phyloP scores from a whole-genome alignment of 2,888 invertebrate genomes.

The Cheilosia scutellata region DNA sequence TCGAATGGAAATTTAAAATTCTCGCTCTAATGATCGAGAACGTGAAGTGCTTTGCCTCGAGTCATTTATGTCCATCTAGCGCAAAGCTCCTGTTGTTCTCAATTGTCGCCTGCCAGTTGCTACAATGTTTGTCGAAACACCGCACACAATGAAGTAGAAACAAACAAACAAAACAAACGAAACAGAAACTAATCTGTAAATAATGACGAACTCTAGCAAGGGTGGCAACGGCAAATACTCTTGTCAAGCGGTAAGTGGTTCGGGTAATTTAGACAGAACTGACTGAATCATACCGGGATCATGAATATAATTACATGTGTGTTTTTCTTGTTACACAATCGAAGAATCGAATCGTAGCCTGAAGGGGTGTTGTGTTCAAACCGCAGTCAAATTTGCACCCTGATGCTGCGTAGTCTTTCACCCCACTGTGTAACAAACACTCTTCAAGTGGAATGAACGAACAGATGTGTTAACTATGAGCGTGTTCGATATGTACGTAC shows the following conservation, averaged over 20 bases:
- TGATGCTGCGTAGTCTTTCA: constrained; percentile 66
- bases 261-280: constrained; percentile 62
- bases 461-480: constrained; percentile 84
- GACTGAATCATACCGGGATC: constrained; percentile 61
- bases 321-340: constrained; percentile 76
- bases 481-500: constrained; percentile 78
- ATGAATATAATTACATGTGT: constrained; percentile 75
- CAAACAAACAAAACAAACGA: constrained; percentile 63
- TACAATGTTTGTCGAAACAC: constrained; percentile 71
- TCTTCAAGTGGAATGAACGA: constrained; percentile 83
- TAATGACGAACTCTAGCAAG: constrained; percentile 66
- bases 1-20: constrained; percentile 52
- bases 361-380: constrained; percentile 67
- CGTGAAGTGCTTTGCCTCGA: constrained; percentile 65
- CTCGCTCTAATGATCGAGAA: constrained; percentile 69
- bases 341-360: constrained; percentile 71
- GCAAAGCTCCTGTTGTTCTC: constrained; percentile 45
- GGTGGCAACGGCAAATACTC: constrained; percentile 57
- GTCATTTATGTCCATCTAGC: constrained; percentile 80
- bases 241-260: constrained; percentile 71
- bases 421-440: constrained; percentile 25
- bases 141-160: constrained; percentile 73
- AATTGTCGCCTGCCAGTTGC: constrained; percentile 68
- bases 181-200: constrained; percentile 75
- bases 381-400: constrained; percentile 74